Evolutionary conservation across 1,140 invertebrate species (phyloP).

Genomic region (Danaus melanippus): DNA sequence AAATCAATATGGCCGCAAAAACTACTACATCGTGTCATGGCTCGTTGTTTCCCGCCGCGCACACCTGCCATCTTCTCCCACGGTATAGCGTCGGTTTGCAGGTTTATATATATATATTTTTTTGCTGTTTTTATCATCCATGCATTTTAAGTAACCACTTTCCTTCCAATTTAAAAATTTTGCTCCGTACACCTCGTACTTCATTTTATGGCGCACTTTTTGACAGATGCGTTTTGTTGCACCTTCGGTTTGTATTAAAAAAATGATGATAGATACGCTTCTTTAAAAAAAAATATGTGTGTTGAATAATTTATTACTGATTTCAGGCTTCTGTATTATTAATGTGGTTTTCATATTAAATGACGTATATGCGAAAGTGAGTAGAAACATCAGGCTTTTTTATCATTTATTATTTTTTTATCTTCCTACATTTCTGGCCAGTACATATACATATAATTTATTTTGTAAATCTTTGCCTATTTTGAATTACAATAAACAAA

Average conservation of each 20-base stretch:
- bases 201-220: constrained; percentile 30
- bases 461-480: constrained; percentile 12
- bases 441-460: too few relatives aligned
- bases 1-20: constrained; percentile 54
- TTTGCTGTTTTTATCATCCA: constrained; percentile 39
- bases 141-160: constrained; percentile 56
- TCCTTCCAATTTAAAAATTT: constrained; percentile 61
- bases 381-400: too few relatives aligned
- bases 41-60: constrained; percentile 26
- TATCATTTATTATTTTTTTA: too few relatives aligned
- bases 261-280: constrained; percentile 6
- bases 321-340: too few relatives aligned
- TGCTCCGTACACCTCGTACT: constrained; percentile 32
- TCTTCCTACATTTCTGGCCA: too few relatives aligned
- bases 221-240: constrained; percentile 19
- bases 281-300: constrained; percentile 1
- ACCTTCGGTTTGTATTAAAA: constrained; percentile 4
- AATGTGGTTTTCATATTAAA: too few relatives aligned
- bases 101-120: constrained; percentile 12
- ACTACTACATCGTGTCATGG: constrained; percentile 31
- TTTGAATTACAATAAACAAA: constrained; percentile 15
- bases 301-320: background rate
- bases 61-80: constrained; percentile 63
- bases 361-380: too few relatives aligned
- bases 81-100: constrained; percentile 43